These are phyloP conservation scores for Taphrorychus bicolor DNA, from an alignment of 2,888 invertebrate genomes.

Conservation along the genomic window DNA sequence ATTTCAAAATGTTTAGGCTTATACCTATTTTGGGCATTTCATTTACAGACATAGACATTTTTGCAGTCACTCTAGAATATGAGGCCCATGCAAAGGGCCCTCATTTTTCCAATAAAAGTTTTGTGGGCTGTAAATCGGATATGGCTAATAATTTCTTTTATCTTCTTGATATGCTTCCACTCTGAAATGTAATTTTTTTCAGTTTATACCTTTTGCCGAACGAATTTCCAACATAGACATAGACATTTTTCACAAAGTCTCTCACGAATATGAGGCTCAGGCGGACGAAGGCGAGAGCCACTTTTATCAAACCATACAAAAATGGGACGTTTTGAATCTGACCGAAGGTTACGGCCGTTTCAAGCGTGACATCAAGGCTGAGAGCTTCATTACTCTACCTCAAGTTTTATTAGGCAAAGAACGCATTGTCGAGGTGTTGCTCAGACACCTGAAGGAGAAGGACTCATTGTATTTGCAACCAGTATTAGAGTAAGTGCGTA, in stretches of 20 bases:
- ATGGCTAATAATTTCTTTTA: no score
- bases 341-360: constrained; percentile 83
- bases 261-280: constrained; percentile 74
- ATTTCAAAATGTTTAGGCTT: no score
- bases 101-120: background rate
- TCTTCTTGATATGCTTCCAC: no score
- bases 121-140: no score
- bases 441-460: constrained; percentile 75
- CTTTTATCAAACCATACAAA: constrained; percentile 82
- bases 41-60: no score
- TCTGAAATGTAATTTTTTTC: constrained; percentile 48
- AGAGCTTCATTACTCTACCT: constrained; percentile 75
- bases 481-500: constrained; percentile 86
- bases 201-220: constrained; percentile 90
- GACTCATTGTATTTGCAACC: constrained; percentile 80
- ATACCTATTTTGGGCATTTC: no score
- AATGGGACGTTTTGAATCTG: constrained; percentile 90
- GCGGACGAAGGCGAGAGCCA: constrained; percentile 76
- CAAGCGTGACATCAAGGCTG: constrained; percentile 73
- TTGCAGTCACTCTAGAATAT: no score
- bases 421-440: constrained; percentile 73
- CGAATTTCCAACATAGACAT: constrained; percentile 86
- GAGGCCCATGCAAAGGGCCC: no score
- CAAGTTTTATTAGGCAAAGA: constrained; percentile 85
- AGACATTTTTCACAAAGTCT: constrained; percentile 85